Evolutionary conservation across 2,888 invertebrate genomes (phyloP), one percentile per base, ranked within the genome.

Genomic region (Tuberolachnus salignus): DNA sequence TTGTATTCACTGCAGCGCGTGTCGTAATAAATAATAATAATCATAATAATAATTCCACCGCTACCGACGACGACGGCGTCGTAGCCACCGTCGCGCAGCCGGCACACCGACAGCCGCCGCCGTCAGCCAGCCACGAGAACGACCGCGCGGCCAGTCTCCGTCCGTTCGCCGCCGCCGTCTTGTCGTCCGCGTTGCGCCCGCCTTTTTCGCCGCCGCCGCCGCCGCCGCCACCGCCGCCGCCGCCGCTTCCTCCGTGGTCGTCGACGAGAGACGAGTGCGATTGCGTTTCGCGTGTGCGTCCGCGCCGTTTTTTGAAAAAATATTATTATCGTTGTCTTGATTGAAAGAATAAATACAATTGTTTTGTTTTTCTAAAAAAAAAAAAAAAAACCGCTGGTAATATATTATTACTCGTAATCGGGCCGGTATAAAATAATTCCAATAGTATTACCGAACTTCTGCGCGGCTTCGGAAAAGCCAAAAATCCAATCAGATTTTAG

Each of bases 1-100:
- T 55, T 21, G 55, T 70, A 70, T 57, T 71, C 57, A 10, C 19
- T 34, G 49, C 61, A 49, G 72, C 72, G 72, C 72, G 61, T 73
- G 72, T 73, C 61, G 72, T 73, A 73, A 73, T 51, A 63, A 73
- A 73, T 51, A 63, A 61, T 34, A 63, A 72, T 61, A 59, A 55
- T 55, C 34, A 63, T 63, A 63, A 64, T 64, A 67, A 67, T 69
- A 67, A 51, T 55, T 44, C 57, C 44, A 44, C 44, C 57, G 55
- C 23, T 42, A 26, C 69, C 51, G 51, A 9, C 21, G 55, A 3
- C 11, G 19, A 23, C 71, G 59, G 19, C 46, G 13, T 26, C 26
- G 13, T 9, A 10, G n/a, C 46, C 49, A 14, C 14, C 19, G 53
- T 19, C 19, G 53, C n/a, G n/a, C n/a, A 14, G 42, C 44, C 44